Conservation (phyloP, 2,113 vertebrate species). For the Aphelocoma coerulescens region DNA sequence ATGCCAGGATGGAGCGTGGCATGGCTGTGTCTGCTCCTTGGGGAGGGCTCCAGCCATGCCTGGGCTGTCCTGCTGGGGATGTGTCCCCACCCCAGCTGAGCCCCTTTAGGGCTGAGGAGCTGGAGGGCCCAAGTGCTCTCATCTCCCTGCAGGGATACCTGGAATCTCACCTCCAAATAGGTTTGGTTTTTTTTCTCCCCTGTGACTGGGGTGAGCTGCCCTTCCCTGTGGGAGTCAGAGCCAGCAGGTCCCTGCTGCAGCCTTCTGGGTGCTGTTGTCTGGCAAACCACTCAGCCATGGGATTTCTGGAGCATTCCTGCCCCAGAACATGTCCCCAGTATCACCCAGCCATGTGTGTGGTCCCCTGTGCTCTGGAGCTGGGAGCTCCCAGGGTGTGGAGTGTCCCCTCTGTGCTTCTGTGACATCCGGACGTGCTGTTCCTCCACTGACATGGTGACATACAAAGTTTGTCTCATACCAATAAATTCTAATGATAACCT, state of each 20-base stretch:
- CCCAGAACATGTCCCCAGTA: background rate
- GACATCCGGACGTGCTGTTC: background rate
- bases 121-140: background rate
- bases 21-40: background rate
- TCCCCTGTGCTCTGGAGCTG: background rate
- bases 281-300: accelerated
- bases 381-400: background rate
- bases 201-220: background rate
- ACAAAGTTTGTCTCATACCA: slow-evolving; percentile 49
- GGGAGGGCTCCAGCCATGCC: background rate
- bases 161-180: background rate
- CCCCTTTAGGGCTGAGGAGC: background rate
- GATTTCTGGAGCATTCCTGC: background rate
- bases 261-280: background rate
- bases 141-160: background rate
- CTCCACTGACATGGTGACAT: slow-evolving; percentile 26
- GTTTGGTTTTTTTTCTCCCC: background rate
- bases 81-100: background rate
- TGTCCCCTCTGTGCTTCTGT: background rate
- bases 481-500: slow-evolving; percentile 62
- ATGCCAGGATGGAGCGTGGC: background rate
- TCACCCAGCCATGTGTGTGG: accelerated
- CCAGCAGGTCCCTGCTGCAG: background rate
- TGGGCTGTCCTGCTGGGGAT: background rate
- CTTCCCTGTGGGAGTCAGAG: background rate